Conservation (phyloP, 2,888 invertebrate species). For the Synanthedon andrenaeformis region DNA sequence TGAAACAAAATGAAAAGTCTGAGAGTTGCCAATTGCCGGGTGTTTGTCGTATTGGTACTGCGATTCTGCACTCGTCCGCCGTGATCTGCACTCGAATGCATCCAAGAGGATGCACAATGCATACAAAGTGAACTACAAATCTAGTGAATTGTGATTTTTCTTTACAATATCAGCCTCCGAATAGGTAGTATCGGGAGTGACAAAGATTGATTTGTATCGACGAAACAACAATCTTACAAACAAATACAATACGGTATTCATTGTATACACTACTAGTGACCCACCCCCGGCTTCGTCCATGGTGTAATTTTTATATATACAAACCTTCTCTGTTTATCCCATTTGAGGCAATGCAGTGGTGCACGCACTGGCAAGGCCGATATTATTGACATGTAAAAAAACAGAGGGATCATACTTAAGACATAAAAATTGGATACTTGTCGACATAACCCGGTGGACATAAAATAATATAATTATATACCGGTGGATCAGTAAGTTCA, state of each 20-base stretch:
- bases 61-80: slow-evolving; percentile 16
- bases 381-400: no score
- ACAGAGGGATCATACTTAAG: no score
- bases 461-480: no score
- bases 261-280: no score
- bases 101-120: slow-evolving; percentile 37
- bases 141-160: slow-evolving; percentile 47
- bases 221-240: slow-evolving; percentile 7
- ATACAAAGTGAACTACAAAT: slow-evolving; percentile 44
- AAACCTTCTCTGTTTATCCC: no score
- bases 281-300: no score
- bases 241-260: background rate
- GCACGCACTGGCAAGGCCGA: no score
- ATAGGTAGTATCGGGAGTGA: slow-evolving; percentile 13
- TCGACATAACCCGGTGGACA: no score
- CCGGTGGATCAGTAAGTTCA: no score
- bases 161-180: slow-evolving; percentile 10
- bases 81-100: slow-evolving; percentile 6
- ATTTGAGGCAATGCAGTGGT: no score
- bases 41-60: slow-evolving; percentile 50
- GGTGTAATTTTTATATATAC: no score
- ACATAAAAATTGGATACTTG: no score
- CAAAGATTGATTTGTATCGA: slow-evolving; percentile 30
- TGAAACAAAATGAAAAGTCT: slow-evolving; percentile 34
- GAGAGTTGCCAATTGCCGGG: slow-evolving; percentile 41